Evolutionary conservation across 2,797 vertebrate genomes (phyloP).

Genomic region (Tragelaphus eurycerus): DNA sequence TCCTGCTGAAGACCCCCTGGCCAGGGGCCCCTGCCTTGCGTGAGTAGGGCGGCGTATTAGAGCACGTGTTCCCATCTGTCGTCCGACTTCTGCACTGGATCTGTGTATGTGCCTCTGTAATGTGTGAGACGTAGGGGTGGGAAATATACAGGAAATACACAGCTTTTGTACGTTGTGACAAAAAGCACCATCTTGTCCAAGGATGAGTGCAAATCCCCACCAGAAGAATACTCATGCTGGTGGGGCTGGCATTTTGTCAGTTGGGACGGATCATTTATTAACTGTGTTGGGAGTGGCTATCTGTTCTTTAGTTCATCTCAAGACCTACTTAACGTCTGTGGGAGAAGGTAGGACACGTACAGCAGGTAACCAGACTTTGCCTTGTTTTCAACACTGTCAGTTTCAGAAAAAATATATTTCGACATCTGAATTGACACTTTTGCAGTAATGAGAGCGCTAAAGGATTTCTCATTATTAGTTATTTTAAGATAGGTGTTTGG

Average conservation of each 20-base stretch:
- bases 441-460: background rate
- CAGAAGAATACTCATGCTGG: background rate
- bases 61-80: background rate
- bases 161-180: background rate
- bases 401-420: background rate
- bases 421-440: background rate
- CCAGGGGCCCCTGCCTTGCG: constrained; percentile 39
- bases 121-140: background rate
- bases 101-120: too few relatives aligned
- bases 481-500: background rate
- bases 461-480: background rate
- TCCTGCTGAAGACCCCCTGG: constrained; percentile 29
- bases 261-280: background rate
- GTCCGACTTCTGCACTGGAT: background rate
- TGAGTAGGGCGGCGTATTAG: constrained; percentile 61
- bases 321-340: background rate
- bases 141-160: too few relatives aligned
- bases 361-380: background rate
- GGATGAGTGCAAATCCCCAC: background rate
- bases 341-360: background rate
- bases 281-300: background rate
- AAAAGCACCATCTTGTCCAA: background rate
- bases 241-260: background rate
- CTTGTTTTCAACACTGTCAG: background rate
- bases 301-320: background rate